Evolutionary conservation across 2,113 vertebrate species (phyloP).

Genomic region (Pyrgilauda ruficollis): DNA sequence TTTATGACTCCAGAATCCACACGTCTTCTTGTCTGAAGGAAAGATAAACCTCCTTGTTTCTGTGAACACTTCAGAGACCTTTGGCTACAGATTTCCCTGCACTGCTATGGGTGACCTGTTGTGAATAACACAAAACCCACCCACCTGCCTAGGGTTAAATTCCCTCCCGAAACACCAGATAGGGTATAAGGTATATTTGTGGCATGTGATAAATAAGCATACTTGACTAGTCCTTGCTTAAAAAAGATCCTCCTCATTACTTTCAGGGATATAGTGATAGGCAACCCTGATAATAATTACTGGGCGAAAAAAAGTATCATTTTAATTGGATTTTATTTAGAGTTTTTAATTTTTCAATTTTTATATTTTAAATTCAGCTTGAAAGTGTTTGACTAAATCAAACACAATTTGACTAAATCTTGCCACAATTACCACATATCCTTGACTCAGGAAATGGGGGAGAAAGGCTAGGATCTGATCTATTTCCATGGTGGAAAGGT

Average conservation of each 20-base stretch:
- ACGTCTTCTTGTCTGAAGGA: neutral
- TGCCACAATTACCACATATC: neutral
- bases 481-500: neutral
- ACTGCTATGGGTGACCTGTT: neutral
- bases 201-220: neutral
- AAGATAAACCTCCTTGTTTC: neutral
- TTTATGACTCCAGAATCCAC: neutral
- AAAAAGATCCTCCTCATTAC: rapidly evolving
- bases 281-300: neutral
- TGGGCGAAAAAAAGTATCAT: neutral
- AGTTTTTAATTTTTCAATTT: neutral
- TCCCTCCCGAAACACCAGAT: neutral
- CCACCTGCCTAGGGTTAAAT: neutral
- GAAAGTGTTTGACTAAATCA: neutral
- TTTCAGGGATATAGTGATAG: neutral
- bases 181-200: neutral
- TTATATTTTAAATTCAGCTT: neutral
- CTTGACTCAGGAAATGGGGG: neutral
- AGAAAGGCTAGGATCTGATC: neutral
- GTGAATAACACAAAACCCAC: neutral
- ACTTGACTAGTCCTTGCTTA: neutral
- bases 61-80: neutral
- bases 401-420: neutral
- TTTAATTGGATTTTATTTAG: neutral
- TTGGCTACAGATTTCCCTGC: neutral